Conservation (phyloP, 1,140 invertebrate species). For the Drosophila willistoni region DNA sequence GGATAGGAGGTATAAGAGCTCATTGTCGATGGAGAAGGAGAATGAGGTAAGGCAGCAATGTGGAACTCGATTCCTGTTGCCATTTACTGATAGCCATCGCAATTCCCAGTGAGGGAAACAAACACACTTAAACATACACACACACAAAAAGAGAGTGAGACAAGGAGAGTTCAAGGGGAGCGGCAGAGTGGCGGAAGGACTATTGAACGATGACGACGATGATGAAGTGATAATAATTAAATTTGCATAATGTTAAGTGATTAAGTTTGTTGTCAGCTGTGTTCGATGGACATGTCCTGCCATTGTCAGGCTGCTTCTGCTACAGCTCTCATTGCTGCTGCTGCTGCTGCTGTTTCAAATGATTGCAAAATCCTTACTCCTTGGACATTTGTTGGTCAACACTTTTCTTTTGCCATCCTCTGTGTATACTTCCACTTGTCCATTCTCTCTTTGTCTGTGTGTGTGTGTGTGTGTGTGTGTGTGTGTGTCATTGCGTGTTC, state of each 20-base stretch:
- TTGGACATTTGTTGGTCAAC: conserved; percentile 26
- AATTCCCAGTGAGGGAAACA: conserved; percentile 36
- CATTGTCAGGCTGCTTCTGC: conserved; percentile 37
- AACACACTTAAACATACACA: conserved; percentile 21
- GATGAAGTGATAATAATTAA: conserved; percentile 80
- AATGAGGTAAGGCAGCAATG: conserved; percentile 6
- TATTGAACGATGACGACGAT: conserved; percentile 56
- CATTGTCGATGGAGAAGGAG: conserved; percentile 10
- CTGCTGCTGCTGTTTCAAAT: conserved; percentile 12
- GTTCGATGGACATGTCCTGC: conserved; percentile 47
- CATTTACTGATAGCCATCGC: conserved; percentile 71
- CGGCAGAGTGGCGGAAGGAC: conserved; percentile 11
- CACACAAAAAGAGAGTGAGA: background rate
- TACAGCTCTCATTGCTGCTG: background rate
- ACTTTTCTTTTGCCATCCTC: conserved; percentile 35
- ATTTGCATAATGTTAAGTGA: conserved; percentile 79
- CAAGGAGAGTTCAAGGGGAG: conserved; percentile 3
- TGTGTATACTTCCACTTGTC: conserved; percentile 15
- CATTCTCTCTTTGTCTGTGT: background rate
- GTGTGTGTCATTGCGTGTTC: conserved; percentile 36
- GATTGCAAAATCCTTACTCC: conserved; percentile 58
- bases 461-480: background rate
- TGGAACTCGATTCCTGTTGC: conserved; percentile 43
- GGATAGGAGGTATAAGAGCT: background rate
- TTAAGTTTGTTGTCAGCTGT: conserved; percentile 72